Evolutionary conservation across 2,797 vertebrate genomes (phyloP), one percentile per base, ranked within the genome.

Genomic region (Ctenosaura bakeri): DNA sequence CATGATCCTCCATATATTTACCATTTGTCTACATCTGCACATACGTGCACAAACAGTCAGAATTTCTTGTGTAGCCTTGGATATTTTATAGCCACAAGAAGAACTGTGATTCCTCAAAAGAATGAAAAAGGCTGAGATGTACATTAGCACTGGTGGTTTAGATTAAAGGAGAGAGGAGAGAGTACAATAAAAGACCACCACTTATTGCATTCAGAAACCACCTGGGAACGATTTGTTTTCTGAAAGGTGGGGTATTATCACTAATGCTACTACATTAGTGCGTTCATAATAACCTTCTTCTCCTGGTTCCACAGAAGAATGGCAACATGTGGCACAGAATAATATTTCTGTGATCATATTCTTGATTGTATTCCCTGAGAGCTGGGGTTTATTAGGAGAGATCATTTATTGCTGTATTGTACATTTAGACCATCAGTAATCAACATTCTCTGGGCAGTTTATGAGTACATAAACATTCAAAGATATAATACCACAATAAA

Each of bases 51-150:
- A 73, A 7, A 69, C n/a, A 26, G 62, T 78, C 38, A 50, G 29
- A 73, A 35, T 16, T 56, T 56, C 35, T 82, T 56, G 32, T 56
- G 81, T n/a, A 56, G 9, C 16, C 62, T 79, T 18, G 80, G 35
- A 42, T 46, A 86, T 92, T 88, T 82, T 59, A 82, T 35, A 79
- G 82, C 71, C 84, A 59, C n/a, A 87, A 46, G 77, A 88, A 64
- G 69, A 88, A 80, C 5, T 73, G 86, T 69, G 42, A 82, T 85
- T 32, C n/a, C 73, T 86, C 7, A 1, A 32, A 90, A 88, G 52
- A 87, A 76, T 85, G 66, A 85, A 54, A 81, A 81, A 29, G 29
- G 7, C 77, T 92, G 69, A 50, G 29, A 32, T 1, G 29, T 35
- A 86, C 35, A 35, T 52, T 77, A 85, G 46, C n/a, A 38, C 52